Conservation (phyloP, 1,140 invertebrate genomes). For the Meloidogyne floridensis region DNA sequence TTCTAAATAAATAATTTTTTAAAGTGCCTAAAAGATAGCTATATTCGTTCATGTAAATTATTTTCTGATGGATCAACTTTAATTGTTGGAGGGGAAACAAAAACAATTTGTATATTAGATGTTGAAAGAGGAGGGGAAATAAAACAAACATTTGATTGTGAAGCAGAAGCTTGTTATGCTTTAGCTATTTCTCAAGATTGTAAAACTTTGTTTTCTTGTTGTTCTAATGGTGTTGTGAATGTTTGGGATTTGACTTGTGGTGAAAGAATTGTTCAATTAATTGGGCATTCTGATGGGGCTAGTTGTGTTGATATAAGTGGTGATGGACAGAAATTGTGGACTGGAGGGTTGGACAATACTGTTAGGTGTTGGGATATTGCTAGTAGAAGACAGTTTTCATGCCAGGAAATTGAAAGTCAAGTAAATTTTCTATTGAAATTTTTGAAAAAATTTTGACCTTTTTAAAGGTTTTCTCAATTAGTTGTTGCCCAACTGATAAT, state of each 20-base stretch:
- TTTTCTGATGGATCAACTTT: constrained; percentile 91
- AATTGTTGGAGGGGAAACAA: constrained; percentile 94
- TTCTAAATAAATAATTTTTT: constrained; percentile 78
- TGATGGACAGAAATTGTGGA: constrained; percentile 93
- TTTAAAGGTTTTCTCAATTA: constrained; percentile 92
- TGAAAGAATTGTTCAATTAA: constrained; percentile 79
- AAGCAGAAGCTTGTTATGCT: constrained; percentile 94
- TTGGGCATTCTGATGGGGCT: constrained; percentile 91
- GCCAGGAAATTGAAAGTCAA: constrained; percentile 76
- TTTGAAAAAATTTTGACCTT: constrained; percentile 49
- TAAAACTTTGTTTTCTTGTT: constrained; percentile 93
- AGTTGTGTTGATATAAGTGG: constrained; percentile 95
- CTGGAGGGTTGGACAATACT: constrained; percentile 91
- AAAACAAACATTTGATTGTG: constrained; percentile 87
- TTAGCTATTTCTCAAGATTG: constrained; percentile 92
- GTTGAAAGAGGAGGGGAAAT: constrained; percentile 76
- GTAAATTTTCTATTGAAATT: too few species aligned
- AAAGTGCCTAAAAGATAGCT: constrained; percentile 88
- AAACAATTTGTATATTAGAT: constrained; percentile 94
- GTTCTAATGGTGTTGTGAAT: constrained; percentile 90
- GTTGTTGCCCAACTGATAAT: constrained; percentile 94
- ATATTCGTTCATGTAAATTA: constrained; percentile 93
- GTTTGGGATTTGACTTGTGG: constrained; percentile 94
- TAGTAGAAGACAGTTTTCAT: too few species aligned
- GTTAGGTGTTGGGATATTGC: constrained; percentile 94